Base-by-base conservation (phyloP, 1,140 invertebrate species). In the Wiebesia pumilae region DNA sequence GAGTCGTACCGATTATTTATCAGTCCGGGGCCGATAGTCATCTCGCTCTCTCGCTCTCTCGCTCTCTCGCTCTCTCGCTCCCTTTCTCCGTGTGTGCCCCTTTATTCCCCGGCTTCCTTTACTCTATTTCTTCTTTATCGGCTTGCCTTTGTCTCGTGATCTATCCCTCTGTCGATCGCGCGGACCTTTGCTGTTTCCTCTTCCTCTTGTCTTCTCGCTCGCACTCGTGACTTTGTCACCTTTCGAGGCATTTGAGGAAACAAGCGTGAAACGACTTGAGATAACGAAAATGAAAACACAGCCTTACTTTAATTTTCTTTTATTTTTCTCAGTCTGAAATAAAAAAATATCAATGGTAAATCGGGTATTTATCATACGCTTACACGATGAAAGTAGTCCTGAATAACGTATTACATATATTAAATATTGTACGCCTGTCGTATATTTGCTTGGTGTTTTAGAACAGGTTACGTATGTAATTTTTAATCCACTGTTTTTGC, bases 121-220 rank as follows among this genome's bases (percentile, higher is more conserved):
- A 30, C 47, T 85, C 58, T 77, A 78, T 58, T 71, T 80, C 65
- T 54, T 51, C 75, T 69, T 80, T 71, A 79, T 79, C 62, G 75
- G n/a, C 21, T 71, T 24, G 2, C n/a, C 75, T 78, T 65, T 79
- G 75, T 73, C 47, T 73, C n/a, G 43, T 69, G 81, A 83, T 83
- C 67, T 83, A 82, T 51, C n/a, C 19, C 80, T 35, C 30, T 43
- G 35, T 38, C 33, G 27, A n/a, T 65, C 27, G n/a, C 27, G 4
- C 12, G 4, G 27, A 30, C 3, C 27, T 30, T 9, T 2, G 24
- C 21, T 47, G 6, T 24, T 47, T 77, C 27, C 38, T 27, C 71
- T 75, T 24, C 21, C 16, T 19, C 40, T 75, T 40, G 3, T 69
- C 21, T 62, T 62, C 30, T n/a, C 78, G 21, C 78, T 80, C 58